Base-by-base conservation (phyloP, 2,797 vertebrate species). In the Oryzias sinensis region DNA sequence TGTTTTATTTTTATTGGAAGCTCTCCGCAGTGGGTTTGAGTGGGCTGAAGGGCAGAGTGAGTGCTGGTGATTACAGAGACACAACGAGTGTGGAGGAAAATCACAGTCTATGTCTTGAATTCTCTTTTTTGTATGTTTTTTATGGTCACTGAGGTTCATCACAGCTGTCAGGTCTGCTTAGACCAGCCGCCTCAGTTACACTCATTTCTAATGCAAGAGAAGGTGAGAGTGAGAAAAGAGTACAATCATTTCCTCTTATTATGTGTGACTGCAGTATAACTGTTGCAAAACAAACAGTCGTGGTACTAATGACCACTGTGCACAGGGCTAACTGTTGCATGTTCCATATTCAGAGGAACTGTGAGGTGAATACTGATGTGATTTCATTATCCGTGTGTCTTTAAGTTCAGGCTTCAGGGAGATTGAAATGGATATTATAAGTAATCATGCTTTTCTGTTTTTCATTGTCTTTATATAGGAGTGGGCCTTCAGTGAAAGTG, bases 121-220 rank as follows among this genome's bases (percentile, higher is more conserved):
- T 53, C 82, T 82, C 72, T 76, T 71, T 79, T 37, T 71, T 82
- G 83, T 87, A 73, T 86, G 84, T 88, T 90, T 87, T 22, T 83
- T 66, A 59, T 73, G 86, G 84, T 80, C 80, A 75, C 62, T 83
- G 77, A 87, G 84, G 84, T 84, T 85, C 82, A 90, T 88, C 87
- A 77, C 83, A 76, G 86, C 87, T 87, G 88, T 88, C 85, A 86
- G 64, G 25, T 77, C 66, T 67, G 78, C 76, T 87, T 81, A 83
- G 64, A 82, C 27, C 77, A 47, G 62, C 72, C 24, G 61, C 78
- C 68, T 77, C 80, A 81, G 69, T 86, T 81, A 78, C 72, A 64
- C 80, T 70, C 49, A 59, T 87, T 81, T 85, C 74, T 81, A 85
- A 66, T 43, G 59, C 62, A 59, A 63, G 58, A 72, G 65, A 82